Evolutionary conservation across 1,140 invertebrate species (phyloP).

Genomic region (Drosophila varians): DNA sequence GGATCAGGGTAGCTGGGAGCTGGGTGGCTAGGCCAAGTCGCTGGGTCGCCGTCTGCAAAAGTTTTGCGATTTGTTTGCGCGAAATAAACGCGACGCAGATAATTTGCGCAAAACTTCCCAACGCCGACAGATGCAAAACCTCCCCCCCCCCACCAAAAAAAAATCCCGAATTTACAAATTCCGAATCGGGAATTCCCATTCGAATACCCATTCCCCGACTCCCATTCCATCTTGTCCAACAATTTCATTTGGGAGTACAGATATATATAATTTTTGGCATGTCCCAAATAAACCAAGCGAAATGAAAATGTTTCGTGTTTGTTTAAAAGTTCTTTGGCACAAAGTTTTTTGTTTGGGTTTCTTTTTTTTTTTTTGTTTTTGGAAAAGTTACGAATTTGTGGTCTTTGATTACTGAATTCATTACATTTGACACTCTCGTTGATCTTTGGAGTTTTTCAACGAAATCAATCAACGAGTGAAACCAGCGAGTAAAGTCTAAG

Average conservation of each 20-base stretch:
- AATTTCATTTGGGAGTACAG: conserved; percentile 41
- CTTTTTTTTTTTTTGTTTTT: background rate
- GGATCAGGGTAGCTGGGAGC: too few species aligned
- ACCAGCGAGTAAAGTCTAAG: too few species aligned
- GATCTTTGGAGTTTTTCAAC: too few species aligned
- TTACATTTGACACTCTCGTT: background rate
- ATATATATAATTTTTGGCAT: conserved; percentile 29
- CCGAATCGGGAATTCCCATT: background rate
- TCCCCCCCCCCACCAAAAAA: background rate
- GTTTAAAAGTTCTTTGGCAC: conserved; percentile 16
- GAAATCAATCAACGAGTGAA: too few species aligned
- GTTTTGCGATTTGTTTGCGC: conserved; percentile 79
- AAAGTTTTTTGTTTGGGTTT: conserved; percentile 8
- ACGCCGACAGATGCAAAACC: conserved; percentile 2
- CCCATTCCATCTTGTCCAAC: conserved; percentile 31
- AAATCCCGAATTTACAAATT: background rate
- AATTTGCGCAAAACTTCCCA: conserved; percentile 74
- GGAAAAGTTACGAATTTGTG: background rate
- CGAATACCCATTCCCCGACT: background rate
- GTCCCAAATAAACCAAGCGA: conserved; percentile 32
- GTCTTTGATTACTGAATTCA: conserved; percentile 13
- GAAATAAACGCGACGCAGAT: conserved; percentile 80
- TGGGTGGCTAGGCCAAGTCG: conserved; percentile 46
- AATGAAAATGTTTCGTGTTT: conserved; percentile 43
- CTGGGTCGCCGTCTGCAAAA: conserved; percentile 62